Evolutionary conservation across 92 coral and sea anemone species (phyloP), one percentile per base, ranked within the genome.

Genomic region (Phenganax subtilis): DNA sequence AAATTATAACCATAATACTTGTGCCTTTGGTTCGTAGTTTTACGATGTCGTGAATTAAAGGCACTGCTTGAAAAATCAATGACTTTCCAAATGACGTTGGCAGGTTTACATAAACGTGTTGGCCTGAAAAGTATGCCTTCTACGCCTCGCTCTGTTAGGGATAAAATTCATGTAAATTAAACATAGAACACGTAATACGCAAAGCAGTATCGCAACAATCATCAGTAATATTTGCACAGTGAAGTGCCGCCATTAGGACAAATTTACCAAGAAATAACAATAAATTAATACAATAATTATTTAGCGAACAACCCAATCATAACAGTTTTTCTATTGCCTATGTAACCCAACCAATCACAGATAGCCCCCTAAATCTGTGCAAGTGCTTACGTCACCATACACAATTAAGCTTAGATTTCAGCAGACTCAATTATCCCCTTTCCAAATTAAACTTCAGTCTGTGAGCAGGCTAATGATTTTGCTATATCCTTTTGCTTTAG

Each of bases 51-150:
- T 51, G 14, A 73, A 73, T 73, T 17, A 73, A 73, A 11, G 77
- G 77, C 12, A 73, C 59, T 52, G 77, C 77, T 73, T 73, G 77
- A 73, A 73, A 73, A n/a, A 73, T 54, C 77, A 73, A 73, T 3
- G 77, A 73, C 61, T 73, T 73, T 73, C 77, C 77, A 73, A 73
- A 73, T 59, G 77, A 76, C 56, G 81, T 76, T 17, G 81, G 81
- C 81, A 76, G 17, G 81, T 76, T 76, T 8, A 76, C 81, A 58
- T 76, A 76, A 15, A 76, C 81, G 47, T 76, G 81, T 76, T 73
- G 77, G n/a, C 77, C 77, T 12, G 77, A 73, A 73, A 73, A 55
- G 62, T 73, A 55, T 52, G 77, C 65, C 53, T 76, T 15, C 47
- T 56, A 76, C 55, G 81, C 81, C 81, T 76, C 81, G 10, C 27